Base-by-base conservation (phyloP, 2,888 invertebrate genomes). In the Apamea monoglypha region DNA sequence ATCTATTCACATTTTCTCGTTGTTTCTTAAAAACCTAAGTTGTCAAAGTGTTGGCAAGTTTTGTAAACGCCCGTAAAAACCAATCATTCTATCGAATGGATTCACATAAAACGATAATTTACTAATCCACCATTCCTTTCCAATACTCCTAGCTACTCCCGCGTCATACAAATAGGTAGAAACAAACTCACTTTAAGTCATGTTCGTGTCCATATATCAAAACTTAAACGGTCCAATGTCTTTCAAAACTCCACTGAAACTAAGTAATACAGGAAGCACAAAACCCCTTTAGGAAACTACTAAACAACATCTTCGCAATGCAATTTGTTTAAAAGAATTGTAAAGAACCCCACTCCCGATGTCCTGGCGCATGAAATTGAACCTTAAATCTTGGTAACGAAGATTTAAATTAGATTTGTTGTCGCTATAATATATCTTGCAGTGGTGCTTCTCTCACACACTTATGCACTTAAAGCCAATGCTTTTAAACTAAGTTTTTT, bases 271-370 rank as follows among this genome's bases (percentile, higher is more conserved):
- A 87, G 88, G 82, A 88, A 89, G 74, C 78, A 80, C 85, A 88
- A 84, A 89, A 89, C 88, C 89, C 84, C 88, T 90, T 89, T 88
- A 86, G 87, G 81, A 84, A 92, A 91, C 90, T 90, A 89, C 91
- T 90, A 89, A 93, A 92, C 92, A 92, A 91, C 92, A 91, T 92
- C 91, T 92, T 90, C 88, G 86, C 92, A 91, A 91, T 88, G 89
- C 92, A 93, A 93, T 93, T 93, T 93, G 92, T 92, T 93, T 92
- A 90, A 91, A 91, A 92, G 92, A 92, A 91, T 91, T 90, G 90
- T 91, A 90, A 90, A 91, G 91, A 91, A 91, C 89, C 90, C 86
- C 85, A 85, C 82, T 86, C 70, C 72, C 69, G 73, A 83, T 79
- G 53, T 73, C 53, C 61, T 8, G 36, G 7, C 72, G 79, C 14